A percentile compares a stretch with the other conserved stretches of the same genome.
These are phyloP conservation scores for Cheilosia soror DNA, from an alignment of 2,888 invertebrate genomes.

Conservation along the genomic window DNA sequence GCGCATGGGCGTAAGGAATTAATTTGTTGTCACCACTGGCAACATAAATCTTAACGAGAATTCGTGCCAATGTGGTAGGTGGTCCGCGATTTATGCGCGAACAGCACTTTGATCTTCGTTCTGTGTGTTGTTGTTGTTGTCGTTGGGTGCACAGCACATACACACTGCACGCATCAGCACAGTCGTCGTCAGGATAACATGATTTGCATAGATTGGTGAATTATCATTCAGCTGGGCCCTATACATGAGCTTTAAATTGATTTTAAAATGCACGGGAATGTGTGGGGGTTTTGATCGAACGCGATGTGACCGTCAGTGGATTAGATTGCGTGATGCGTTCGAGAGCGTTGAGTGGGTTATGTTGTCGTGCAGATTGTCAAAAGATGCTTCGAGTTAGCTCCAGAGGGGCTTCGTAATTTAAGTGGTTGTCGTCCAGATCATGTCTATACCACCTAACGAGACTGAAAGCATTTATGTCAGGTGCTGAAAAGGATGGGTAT, in stretches of 20 bases:
- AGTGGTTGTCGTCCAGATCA: background rate
- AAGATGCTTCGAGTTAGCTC: background rate
- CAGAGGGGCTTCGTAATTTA: background rate
- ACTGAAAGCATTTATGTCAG: no score
- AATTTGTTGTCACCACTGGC: constrained; percentile 83
- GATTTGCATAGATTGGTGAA: constrained; percentile 72
- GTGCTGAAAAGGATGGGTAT: no score
- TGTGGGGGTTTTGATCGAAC: constrained; percentile 10
- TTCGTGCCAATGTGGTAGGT: constrained; percentile 59
- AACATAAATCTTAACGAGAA: constrained; percentile 78
- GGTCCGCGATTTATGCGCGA: constrained; percentile 67
- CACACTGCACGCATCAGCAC: background rate
- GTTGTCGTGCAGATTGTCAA: constrained; percentile 56
- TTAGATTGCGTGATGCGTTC: constrained; percentile 21
- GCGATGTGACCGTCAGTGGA: background rate
- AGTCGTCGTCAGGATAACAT: constrained; percentile 60
- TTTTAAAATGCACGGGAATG: constrained; percentile 49
- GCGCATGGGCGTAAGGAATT: constrained; percentile 80
- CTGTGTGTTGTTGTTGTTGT: constrained; percentile 23
- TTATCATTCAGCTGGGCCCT: constrained; percentile 38
- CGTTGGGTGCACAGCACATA: background rate
- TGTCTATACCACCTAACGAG: no score
- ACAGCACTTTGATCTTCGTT: constrained; percentile 72
- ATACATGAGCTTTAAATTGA: constrained; percentile 72
- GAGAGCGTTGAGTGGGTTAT: constrained; percentile 57